Evolutionary conservation across 1,140 invertebrate species (phyloP), one percentile per base, ranked within the genome.

Genomic region (Halictus rubicundus): DNA sequence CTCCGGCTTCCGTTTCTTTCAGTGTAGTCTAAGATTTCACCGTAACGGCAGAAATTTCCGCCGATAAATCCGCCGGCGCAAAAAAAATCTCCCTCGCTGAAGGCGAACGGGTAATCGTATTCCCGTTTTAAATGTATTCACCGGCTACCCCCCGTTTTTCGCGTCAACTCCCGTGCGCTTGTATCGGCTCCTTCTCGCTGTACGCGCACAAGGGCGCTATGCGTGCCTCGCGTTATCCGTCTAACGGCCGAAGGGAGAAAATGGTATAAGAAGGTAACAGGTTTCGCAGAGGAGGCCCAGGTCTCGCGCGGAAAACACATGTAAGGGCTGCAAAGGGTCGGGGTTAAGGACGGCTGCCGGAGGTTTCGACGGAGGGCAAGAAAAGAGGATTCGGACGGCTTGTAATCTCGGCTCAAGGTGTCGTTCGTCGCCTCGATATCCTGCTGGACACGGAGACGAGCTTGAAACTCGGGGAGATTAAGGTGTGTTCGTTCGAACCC

Each of bases 91-190:
- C 80, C 72, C 80, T 78, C 87, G 68, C 42, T 46, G 14, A 46
- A 46, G 75, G 76, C 42, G 46, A 27, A 54, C 57, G 57, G 64
- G 85, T 92, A 92, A 92, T 92, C 91, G 88, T 89, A 92, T 92
- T 91, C 90, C 88, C 88, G 89, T 88, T 91, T 88, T 88, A 91
- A 92, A 92, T 92, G 86, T 91, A 92, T 92, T 91, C 90, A 87
- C 84, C 87, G 79, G 82, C 88, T 82, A 82, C 82, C 86, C 84
- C 82, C 54, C 49, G 6, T 21, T 69, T 79, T 77, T 46, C 54
- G 60, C 80, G 70, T 83, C 85, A 81, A 75, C 76, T 27, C 65
- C 2, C 57, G 49, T n/a, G 59, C 42, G 37, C 75, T 71, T 27
- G 82, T 78, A 72, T 80, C 71, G 72, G 78, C 74, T 25, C 68